Evolutionary conservation across 2,888 invertebrate species (phyloP), one percentile per base, ranked within the genome.

Genomic region (Onchidella celtica): DNA sequence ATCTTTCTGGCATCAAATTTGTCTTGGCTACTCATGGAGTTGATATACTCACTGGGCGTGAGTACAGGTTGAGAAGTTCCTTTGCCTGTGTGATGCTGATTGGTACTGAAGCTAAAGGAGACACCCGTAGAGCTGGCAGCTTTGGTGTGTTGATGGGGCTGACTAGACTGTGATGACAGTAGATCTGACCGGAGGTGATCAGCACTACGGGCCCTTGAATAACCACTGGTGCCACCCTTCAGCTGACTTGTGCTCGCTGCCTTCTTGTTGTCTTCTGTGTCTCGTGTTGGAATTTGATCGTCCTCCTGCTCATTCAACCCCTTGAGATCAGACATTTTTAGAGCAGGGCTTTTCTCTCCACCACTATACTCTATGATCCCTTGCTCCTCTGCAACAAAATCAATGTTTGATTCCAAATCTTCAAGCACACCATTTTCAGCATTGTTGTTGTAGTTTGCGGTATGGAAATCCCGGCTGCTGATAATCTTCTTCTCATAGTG

Each of bases 1-100:
- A 91, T 91, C 72, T 87, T 89, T 6, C 88, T 80, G 17, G 87
- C 89, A 85, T 91, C 90, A 88, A 90, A 90, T 61, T 87, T 85
- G 36, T 90, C 89, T 24, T 81, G 70, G 27, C 82, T 83, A 17
- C 80, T 66, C 86, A 89, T 89, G 17, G 85, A 83, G 82, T 88
- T 83, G 1, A 89, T 86, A 86, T 89, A 89, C 82, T 90, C 88
- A 85, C 89, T 89, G 1, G 89, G 89, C 84, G 21, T 38, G n/a
- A 38, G 34, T 0, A 59, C 61, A 36, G 17, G 57, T 2, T 2
- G 24, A n/a, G 34, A 72, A 34, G 21, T 29, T 47, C 17, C 47
- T 47, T 17, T 17, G 6, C 6, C 9, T n/a, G n/a, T n/a, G n/a
- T n/a, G n/a, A n/a, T n/a, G n/a, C 17, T 17, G 6, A 17, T 47